Conservation (phyloP, 2,797 vertebrate genomes). For the Vipera latastei region DNA sequence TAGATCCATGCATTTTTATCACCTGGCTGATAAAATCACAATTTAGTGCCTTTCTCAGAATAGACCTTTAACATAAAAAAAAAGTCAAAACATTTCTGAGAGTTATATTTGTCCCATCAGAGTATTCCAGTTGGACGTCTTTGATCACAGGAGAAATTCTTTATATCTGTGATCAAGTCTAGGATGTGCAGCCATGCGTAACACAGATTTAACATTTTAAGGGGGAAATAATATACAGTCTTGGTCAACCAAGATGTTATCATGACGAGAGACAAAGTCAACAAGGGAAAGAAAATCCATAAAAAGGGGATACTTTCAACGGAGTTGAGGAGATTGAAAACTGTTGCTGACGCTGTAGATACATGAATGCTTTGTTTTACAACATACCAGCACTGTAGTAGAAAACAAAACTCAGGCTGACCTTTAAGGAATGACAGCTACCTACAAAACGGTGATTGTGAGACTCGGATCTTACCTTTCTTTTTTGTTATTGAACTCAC, state of each 20-base stretch:
- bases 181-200: not conserved
- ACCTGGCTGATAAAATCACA: not conserved
- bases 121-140: not conserved
- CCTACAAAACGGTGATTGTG: slow-evolving; percentile 12
- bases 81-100: not conserved
- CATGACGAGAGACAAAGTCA: not conserved
- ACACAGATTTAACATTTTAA: not conserved
- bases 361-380: not conserved
- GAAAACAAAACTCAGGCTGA: not conserved
- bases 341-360: not conserved
- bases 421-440: not conserved
- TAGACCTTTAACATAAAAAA: not conserved
- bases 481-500: slow-evolving; percentile 14
- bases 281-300: not conserved
- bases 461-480: slow-evolving; percentile 23
- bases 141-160: not conserved
- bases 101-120: slow-evolving; percentile 8
- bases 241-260: not conserved
- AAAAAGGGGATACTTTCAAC: not conserved
- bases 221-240: not conserved
- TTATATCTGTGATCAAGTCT: not conserved
- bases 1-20: not conserved
- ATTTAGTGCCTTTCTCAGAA: not conserved
- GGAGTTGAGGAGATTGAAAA: slow-evolving; percentile 1
- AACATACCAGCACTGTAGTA: not conserved